Conservation (phyloP, 2,113 vertebrate genomes). For the Gambusia affinis region DNA sequence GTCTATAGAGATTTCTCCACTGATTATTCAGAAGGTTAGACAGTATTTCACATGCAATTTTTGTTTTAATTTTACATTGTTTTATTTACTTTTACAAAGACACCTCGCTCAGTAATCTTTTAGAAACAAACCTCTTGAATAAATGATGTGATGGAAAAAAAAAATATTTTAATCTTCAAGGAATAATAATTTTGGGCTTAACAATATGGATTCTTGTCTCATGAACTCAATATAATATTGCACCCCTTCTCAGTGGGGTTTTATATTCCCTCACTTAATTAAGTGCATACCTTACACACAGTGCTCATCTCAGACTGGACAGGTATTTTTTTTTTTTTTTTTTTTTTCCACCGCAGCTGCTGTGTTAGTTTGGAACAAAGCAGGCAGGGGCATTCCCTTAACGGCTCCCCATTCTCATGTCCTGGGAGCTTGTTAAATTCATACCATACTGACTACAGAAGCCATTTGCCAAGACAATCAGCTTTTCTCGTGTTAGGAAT, state of each 20-base stretch:
- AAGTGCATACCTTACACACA: constrained; percentile 1
- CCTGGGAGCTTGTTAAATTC: constrained; percentile 21
- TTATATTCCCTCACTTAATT: constrained; percentile 10
- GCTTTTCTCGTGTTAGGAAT: constrained; percentile 9
- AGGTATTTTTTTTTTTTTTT: constrained; percentile 4
- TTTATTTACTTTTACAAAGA: neutral
- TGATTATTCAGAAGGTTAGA: neutral
- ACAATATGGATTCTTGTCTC: neutral
- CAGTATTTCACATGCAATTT: neutral
- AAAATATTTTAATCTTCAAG: neutral
- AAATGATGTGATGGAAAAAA: neutral
- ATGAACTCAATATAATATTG: neutral
- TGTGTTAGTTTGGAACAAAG: neutral
- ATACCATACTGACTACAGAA: constrained; percentile 7
- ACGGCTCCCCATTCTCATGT: neutral
- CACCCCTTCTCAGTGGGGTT: neutral
- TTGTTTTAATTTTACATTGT: neutral
- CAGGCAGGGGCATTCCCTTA: neutral
- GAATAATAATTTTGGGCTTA: neutral
- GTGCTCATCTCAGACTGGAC: neutral
- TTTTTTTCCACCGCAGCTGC: neutral
- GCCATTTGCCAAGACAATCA: constrained; percentile 9
- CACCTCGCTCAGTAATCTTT: neutral
- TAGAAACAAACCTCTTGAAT: neutral
- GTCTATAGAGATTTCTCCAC: neutral